A percentile compares a stretch with the other conserved stretches of the same genome.
Conservation (phyloP, 2,888 invertebrate species). For the Caenorhabditis macrosperma region DNA sequence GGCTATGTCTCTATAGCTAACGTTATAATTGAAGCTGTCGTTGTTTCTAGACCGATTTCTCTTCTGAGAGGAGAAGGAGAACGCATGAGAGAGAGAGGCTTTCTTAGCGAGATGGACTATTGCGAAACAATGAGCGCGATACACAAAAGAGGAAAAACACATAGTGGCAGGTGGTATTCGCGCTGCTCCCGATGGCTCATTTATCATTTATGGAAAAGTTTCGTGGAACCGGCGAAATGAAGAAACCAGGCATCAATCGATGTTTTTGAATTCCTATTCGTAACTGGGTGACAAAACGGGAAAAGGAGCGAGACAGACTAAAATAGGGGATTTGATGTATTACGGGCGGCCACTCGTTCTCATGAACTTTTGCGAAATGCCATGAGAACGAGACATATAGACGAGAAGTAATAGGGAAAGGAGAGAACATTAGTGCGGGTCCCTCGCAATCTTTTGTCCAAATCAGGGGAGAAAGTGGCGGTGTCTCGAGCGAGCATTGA, state of each 20-base stretch:
- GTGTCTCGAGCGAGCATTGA: conserved; percentile 31
- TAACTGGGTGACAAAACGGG: background rate
- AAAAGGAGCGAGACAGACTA: background rate
- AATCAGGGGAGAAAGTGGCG: conserved; percentile 33
- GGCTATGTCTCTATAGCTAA: background rate
- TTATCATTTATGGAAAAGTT: conserved; percentile 9
- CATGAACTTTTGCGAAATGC: conserved; percentile 8
- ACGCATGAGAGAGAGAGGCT: background rate
- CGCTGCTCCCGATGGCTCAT: background rate
- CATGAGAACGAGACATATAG: background rate
- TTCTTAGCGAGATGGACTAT: background rate
- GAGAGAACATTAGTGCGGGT: background rate
- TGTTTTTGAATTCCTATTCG: background rate
- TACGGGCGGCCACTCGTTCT: conserved; percentile 15
- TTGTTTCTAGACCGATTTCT: too few relatives aligned
- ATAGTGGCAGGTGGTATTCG: conserved; percentile 10
- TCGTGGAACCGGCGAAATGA: background rate
- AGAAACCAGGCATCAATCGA: background rate
- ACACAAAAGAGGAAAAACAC: background rate
- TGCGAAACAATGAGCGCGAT: background rate
- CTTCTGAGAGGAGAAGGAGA: background rate
- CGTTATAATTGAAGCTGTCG: conserved; percentile 15
- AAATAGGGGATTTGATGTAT: conserved; percentile 30
- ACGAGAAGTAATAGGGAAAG: background rate
- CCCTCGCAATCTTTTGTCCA: conserved; percentile 30